Evolutionary conservation across 1,140 invertebrate genomes (phyloP), one percentile per base, ranked within the genome.

Genomic region (Drosophila sproati): DNA sequence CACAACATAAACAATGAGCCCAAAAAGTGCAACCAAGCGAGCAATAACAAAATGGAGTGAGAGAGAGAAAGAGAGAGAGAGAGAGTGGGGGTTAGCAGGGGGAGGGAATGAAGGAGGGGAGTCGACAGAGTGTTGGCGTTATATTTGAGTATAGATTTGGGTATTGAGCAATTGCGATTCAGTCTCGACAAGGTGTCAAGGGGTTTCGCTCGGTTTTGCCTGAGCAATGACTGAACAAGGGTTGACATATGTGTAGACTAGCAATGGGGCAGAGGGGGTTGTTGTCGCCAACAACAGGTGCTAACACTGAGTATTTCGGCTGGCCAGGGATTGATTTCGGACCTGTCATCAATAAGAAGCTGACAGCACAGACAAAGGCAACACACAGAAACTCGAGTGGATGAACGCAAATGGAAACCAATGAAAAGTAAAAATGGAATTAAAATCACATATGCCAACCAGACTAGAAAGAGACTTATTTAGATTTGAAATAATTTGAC

Each of bases 261-360:
- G 31, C 20, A 20, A 20, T 20, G 20, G 20, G 20, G 20, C 20
- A 20, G 20, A 20, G 28, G 28, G 28, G 29, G 8, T 4, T 47
- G 45, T 34, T 48, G 71, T 12, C 7, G 31, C 4, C 54, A 56
- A 69, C 77, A 88, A 89, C 85, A 88, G 85, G 85, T 88, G 85
- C 37, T 29, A 72, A 62, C 52, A 50, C 37, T 10, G 28, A 52
- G 47, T 31, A 56, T 70, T 74, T 74, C 70, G 52, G 29, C 47
- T 51, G 73, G 39, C 34, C 10, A 47, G 61, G 48, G 55, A 61
- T 66, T 78, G 60, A 48, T 55, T 43, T 57, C 43, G 48, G 64
- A 80, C 71, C 75, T 71, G 77, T 82, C 83, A 87, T 87, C 83
- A 87, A 87, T 87, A 89, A 89, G 85, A 48, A 35, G 47, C 47